Conservation (phyloP, 2,888 invertebrate genomes). For the Nematopogon swammerdamellus region DNA sequence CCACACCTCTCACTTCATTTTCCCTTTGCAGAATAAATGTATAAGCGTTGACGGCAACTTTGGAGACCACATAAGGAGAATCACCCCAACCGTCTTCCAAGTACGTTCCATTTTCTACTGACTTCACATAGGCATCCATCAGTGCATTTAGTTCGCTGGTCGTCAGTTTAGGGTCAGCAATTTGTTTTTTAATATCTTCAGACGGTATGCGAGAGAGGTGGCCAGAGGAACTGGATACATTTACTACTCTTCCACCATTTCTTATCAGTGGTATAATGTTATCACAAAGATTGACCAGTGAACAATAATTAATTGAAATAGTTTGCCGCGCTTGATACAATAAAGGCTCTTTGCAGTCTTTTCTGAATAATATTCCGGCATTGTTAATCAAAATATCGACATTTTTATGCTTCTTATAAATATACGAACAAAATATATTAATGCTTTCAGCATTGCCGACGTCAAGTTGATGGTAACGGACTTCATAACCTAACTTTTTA, state of each 20-base stretch:
- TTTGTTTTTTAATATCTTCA: conserved; percentile 38
- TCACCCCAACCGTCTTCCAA: conserved; percentile 52
- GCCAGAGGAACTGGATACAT: conserved; percentile 70
- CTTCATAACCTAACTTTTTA: conserved; percentile 38
- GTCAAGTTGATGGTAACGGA: conserved; percentile 67
- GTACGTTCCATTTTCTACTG: conserved; percentile 29
- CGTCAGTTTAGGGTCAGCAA: conserved; percentile 48
- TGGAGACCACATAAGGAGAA: conserved; percentile 67
- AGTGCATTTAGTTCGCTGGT: conserved; percentile 52
- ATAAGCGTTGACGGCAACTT: conserved; percentile 70
- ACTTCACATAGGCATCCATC: conserved; percentile 62
- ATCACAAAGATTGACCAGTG: conserved; percentile 45
- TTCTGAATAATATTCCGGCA: conserved; percentile 55
- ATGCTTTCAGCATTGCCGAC: conserved; percentile 59
- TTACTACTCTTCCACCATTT: conserved; percentile 66
- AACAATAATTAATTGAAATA: conserved; percentile 30
- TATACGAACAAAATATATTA: conserved; percentile 42
- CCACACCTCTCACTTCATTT: conserved; percentile 25
- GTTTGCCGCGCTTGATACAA: conserved; percentile 30
- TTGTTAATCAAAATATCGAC: conserved; percentile 73
- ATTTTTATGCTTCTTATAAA: conserved; percentile 56
- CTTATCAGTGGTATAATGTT: conserved; percentile 64
- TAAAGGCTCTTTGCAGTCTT: conserved; percentile 31
- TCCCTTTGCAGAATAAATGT: conserved; percentile 62
- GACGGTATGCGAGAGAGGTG: conserved; percentile 61